A percentile compares a stretch with the other conserved stretches of the same genome.
These are phyloP conservation scores for Herminia tarsipennalis DNA, from an alignment of 2,888 invertebrate species.

Conservation along the genomic window DNA sequence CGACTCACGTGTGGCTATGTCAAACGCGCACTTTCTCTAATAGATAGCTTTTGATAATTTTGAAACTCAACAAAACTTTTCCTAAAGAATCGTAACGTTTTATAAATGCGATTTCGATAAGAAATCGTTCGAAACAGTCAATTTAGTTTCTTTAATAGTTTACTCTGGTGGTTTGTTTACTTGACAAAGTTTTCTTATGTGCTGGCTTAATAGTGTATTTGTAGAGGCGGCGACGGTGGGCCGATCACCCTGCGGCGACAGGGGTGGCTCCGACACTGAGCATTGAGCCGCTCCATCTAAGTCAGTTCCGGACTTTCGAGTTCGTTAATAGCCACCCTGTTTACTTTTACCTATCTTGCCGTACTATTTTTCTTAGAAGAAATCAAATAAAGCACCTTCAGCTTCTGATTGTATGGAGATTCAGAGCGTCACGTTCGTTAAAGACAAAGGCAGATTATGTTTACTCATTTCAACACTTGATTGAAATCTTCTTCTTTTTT, in stretches of 20 bases:
- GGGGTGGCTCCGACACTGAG: constrained; percentile 43
- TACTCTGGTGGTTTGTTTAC: constrained; percentile 54
- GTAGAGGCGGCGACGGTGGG: constrained; percentile 51
- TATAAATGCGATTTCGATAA: constrained; percentile 34
- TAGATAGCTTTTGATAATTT: constrained; percentile 43
- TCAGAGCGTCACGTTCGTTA: constrained; percentile 10
- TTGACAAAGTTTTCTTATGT: constrained; percentile 60
- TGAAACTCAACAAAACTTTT: constrained; percentile 17
- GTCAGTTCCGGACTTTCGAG: constrained; percentile 50
- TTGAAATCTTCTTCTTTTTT: no score
- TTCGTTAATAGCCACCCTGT: constrained; percentile 52
- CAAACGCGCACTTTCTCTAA: constrained; percentile 65
- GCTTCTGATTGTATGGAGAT: constrained; percentile 17
- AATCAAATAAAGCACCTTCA: constrained; percentile 38
- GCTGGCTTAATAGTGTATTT: constrained; percentile 58
- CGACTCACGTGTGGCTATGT: constrained; percentile 56
- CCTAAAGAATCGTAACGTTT: neutral
- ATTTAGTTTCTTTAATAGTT: constrained; percentile 49
- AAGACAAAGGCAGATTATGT: no score
- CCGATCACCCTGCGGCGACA: constrained; percentile 46
- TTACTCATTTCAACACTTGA: no score
- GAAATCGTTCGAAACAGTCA: constrained; percentile 26
- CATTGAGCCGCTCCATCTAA: constrained; percentile 39
- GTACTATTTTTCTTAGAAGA: constrained; percentile 31
- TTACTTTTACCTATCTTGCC: constrained; percentile 49